These are phyloP conservation scores for Epistrophe grossulariae DNA, from an alignment of 2,888 invertebrate species.

Conservation along the genomic window DNA sequence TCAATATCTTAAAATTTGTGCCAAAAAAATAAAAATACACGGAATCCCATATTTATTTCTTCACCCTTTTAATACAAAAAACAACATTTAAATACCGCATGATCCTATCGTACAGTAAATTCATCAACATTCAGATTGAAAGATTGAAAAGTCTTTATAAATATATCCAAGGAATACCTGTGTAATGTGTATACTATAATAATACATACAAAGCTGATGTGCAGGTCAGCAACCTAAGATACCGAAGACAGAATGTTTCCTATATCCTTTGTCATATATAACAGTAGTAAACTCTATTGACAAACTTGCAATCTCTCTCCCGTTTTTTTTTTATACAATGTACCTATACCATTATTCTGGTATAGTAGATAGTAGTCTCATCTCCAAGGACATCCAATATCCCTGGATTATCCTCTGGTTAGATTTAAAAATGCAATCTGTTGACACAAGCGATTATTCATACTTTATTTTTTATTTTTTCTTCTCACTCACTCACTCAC, in stretches of 20 bases:
- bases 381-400: conserved; percentile 68
- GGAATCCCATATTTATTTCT: not conserved
- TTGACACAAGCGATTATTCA: conserved; percentile 72
- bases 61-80: not conserved
- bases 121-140: conserved; percentile 14
- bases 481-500: conserved; percentile 8
- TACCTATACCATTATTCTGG: not conserved
- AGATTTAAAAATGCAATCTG: conserved; percentile 73
- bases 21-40: not conserved
- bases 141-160: not conserved
- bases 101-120: conserved; percentile 13
- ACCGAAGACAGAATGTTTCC: not conserved
- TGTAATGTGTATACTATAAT: not conserved
- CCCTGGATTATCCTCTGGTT: conserved; percentile 68
- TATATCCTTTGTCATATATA: not conserved
- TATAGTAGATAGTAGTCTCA: conserved; percentile 20
- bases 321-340: no score
- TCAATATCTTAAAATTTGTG: no score
- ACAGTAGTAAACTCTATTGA: conserved; percentile 10
- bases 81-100: conserved; percentile 12
- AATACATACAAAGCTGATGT: not conserved
- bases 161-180: not conserved
- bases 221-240: conserved; percentile 25
- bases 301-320: conserved; percentile 22
- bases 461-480: conserved; percentile 43